Evolutionary conservation across 2,113 vertebrate species (phyloP).

Genomic region (Pavo muticus): DNA sequence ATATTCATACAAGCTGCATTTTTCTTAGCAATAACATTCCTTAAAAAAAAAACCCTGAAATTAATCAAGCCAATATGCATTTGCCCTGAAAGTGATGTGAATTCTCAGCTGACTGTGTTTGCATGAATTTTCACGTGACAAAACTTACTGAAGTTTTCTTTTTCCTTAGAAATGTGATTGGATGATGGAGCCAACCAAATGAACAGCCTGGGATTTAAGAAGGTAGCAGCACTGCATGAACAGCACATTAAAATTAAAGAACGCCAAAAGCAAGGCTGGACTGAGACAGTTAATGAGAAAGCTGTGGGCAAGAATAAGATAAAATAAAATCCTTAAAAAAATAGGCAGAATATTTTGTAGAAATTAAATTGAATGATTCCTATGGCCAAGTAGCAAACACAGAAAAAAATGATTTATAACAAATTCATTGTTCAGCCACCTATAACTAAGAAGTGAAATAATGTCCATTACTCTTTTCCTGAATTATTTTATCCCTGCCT

Average conservation of each 20-base stretch:
- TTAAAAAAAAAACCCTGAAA: constrained; percentile 25
- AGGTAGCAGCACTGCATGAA: background rate
- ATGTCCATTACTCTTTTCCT: background rate
- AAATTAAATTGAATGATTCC: background rate
- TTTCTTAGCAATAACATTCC: constrained; percentile 41
- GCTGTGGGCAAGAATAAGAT: constrained; percentile 1
- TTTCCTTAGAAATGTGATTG: background rate
- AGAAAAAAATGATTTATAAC: background rate
- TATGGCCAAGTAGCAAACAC: background rate
- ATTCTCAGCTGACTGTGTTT: constrained; percentile 40
- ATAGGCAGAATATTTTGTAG: background rate
- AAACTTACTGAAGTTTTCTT: background rate
- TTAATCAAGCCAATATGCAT: constrained; percentile 55
- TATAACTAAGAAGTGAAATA: background rate
- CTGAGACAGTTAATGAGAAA: constrained; percentile 28
- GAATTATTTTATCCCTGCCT: background rate
- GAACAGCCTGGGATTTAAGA: constrained; percentile 29
- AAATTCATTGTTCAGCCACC: constrained; percentile 35
- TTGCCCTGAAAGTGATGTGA: constrained; percentile 50
- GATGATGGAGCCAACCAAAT: background rate
- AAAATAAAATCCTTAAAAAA: background rate
- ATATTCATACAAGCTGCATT: constrained; percentile 40
- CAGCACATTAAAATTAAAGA: constrained; percentile 43
- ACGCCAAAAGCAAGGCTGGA: constrained; percentile 7
- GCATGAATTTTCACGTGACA: constrained; percentile 16